A percentile compares a stretch with the other conserved stretches of the same genome.
phyloP scores from a whole-genome alignment of 2,888 invertebrate genomes.

The Harpalus rubripes region DNA sequence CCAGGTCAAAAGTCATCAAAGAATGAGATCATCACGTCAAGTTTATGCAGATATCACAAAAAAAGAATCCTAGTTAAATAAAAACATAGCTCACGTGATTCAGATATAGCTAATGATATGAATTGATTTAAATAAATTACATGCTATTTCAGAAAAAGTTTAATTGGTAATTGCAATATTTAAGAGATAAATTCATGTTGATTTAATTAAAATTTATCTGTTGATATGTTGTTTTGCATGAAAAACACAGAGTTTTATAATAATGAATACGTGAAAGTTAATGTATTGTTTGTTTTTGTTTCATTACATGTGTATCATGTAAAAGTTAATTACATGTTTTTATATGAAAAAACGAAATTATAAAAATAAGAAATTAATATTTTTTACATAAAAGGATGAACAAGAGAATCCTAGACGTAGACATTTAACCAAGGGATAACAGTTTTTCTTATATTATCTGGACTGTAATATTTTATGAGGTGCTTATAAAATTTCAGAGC shows the following conservation, averaged over 20 bases:
- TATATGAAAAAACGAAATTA: too few relatives aligned
- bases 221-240: background rate
- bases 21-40: background rate
- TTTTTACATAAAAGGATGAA: too few relatives aligned
- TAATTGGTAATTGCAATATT: background rate
- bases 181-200: background rate
- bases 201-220: background rate
- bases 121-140: constrained; percentile 6
- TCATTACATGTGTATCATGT: too few relatives aligned
- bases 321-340: too few relatives aligned
- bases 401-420: too few relatives aligned
- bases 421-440: too few relatives aligned
- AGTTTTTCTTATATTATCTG: too few relatives aligned
- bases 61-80: background rate
- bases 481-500: too few relatives aligned
- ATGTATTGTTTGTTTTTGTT: too few relatives aligned
- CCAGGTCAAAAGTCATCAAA: background rate
- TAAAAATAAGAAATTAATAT: too few relatives aligned
- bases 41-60: background rate
- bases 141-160: background rate
- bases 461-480: too few relatives aligned
- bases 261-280: background rate
- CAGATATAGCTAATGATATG: background rate
- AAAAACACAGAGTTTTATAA: background rate
- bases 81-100: background rate